Evolutionary conservation across 1,140 invertebrate species (phyloP), one percentile per base, ranked within the genome.

Genomic region (Maconellicoccus hirsutus): DNA sequence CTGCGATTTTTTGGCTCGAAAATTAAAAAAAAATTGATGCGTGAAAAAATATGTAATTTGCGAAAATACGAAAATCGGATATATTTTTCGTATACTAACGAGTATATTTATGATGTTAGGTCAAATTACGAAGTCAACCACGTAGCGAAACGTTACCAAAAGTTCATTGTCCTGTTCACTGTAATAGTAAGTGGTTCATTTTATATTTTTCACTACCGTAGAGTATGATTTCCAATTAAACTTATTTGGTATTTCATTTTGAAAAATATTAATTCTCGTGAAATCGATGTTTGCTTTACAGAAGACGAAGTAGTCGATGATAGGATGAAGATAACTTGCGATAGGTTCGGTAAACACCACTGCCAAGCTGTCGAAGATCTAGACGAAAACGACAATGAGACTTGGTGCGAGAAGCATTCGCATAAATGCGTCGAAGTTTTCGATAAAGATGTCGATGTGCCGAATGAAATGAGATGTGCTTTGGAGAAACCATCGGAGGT

Each of bases 81-180:
- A 52, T n/a, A 52, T 16, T 52, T 19, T 52, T 52, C n/a, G 42
- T 52, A 22, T 70, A 26, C n/a, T 71, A 25, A 19, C 26, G 16
- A 25, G 10, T 71, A 27, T 52, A 70, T 71, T 25, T 29, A 52
- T 70, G 72, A 74, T 77, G 78, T 27, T 71, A 83, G 80, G 82
- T 91, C 22, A 84, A 84, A n/a, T 82, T 90, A 14, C 84, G 86
- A 79, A 88, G 86, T 76, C 77, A 90, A 75, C 89, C 89, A 22
- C 78, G 89, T 19, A 83, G 87, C 75, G 84, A 87, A 70, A 81
- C 83, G 12, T 82, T 88, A 70, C 87, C 89, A 38, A 76, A 79
- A 16, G 77, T 88, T 52, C 81, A 80, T 72, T 89, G 87, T 77
- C 76, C 80, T 10, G 22, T 74, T 38, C 75, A 75, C 38, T 71